Base-by-base conservation (phyloP, 2,113 vertebrate species). In the Anoura caudifer region DNA sequence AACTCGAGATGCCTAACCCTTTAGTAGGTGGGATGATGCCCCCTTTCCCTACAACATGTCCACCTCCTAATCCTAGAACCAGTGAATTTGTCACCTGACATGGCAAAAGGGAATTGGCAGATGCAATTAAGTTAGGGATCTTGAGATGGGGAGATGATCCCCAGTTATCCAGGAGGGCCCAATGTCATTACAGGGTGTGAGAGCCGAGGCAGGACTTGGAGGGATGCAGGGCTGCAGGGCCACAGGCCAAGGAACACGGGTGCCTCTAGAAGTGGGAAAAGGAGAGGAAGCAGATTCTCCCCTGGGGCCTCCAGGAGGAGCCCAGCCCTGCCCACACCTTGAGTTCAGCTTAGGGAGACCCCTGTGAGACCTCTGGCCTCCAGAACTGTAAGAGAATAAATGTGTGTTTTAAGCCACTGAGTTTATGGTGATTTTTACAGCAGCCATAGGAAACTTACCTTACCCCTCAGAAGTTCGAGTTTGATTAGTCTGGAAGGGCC, bases 141-240 rank as follows among this genome's bases (percentile, higher is more conserved):
- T 4, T 36, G 84, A 67, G 54, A 17, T 50, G 72, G 43, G 63
- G 13, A 43, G 36, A 28, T 41, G 9, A n/a, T 12, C 28, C 26
- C 19, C 20, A 5, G 13, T 8, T 10, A 2, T 45, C 19, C 5
- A 0, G 16, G 69, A 7, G 47, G 56, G 54, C 52, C 59, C 50
- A 5, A 0, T 24, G 12, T 70, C 54, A 10, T 61, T 77, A 33
- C 77, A 13, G 47, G 61, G 38, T 1, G 14, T 28, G 76, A 81
- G 65, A 45, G 15, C 7, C 16, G 47, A 33, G 31, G 12, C 33
- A 31, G 45, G 86, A 33, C 26, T 6, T 31, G 43, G 50, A 24
- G 63, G 12, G 52, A 8, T 0, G 0, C 13, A 2, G 75, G n/a
- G 59, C 65, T 0, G 0, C 13, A 2, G 75, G n/a, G 59, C 65